Percentiles rank a stretch among this genome's conserved stretches.
Evolutionary conservation across 2,113 vertebrate genomes (phyloP).

Genomic region (Manacus vitellinus): DNA sequence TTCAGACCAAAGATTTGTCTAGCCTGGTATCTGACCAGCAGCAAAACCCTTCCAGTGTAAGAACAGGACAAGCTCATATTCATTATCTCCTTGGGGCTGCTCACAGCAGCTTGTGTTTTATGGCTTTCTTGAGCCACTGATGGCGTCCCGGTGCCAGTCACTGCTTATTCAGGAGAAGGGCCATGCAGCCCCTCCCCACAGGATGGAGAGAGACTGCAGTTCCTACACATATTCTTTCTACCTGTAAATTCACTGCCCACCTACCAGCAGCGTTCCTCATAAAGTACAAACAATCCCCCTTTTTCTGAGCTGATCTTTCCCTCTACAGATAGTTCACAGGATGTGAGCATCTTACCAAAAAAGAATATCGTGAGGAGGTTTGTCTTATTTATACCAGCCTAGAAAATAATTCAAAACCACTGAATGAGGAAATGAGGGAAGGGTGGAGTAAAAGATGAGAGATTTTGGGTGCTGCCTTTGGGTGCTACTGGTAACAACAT

Average conservation of each 20-base stretch:
- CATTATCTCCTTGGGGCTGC: neutral
- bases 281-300: neutral
- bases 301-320: neutral
- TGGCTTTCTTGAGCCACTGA: neutral
- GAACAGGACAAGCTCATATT: neutral
- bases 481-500: neutral
- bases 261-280: neutral
- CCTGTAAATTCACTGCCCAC: neutral
- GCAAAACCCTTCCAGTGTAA: neutral
- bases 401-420: neutral
- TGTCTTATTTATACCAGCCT: neutral
- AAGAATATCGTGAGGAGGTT: neutral
- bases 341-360: neutral
- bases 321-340: neutral
- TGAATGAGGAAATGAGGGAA: neutral
- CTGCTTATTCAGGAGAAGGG: neutral
- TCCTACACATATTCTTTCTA: neutral
- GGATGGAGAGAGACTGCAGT: neutral
- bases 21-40: neutral
- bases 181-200: rapidly evolving
- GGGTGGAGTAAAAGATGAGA: neutral
- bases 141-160: rapidly evolving
- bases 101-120: neutral
- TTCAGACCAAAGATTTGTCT: neutral
- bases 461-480: neutral